Base-by-base conservation (phyloP, 2,113 vertebrate species). In the Varanus salvator region DNA sequence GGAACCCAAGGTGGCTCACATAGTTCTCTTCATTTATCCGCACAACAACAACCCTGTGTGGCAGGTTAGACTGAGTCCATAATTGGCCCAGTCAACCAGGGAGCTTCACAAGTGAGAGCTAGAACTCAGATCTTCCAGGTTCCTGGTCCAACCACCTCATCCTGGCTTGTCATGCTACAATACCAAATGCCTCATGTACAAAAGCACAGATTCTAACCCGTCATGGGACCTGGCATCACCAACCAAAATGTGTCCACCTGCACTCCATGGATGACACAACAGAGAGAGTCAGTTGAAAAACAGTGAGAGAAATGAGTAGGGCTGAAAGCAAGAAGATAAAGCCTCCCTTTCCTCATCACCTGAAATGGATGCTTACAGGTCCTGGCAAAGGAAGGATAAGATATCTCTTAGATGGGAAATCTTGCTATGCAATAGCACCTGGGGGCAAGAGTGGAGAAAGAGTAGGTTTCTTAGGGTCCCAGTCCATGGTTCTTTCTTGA, bases 181-280 rank as follows among this genome's bases (percentile, higher is more conserved):
- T 44, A 44, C 38, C 11, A 12, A 54, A 54, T 54, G 54, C 54
- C 27, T 69, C 23, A 25, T 27, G 68, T 6, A 69, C 15, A 69
- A 69, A 23, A 27, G 78, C 29, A 27, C 12, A 80, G 31, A 80
- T 31, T 25, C 23, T 29, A 12, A 0, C 1, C 31, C 75, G 2
- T 3, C 14, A 31, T 80, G 25, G 54, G 78, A n/a, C 0, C 0
- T 82, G 0, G 0, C 44, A 6, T 21, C 85, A 50, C 78, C 27
- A 68, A 31, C 14, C 21, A 84, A 8, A n/a, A 11, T 64, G 1
- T 54, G 17, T 52, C 0, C 0, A 0, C 0, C 57, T 86, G 29
- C 4, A 6, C 29, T 60, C 14, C 25, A 84, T 5, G 76, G 15
- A 38, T 69, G 7, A 64, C 14, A 0, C 31, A 52, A 6, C 74